Evolutionary conservation across 2,888 invertebrate species (phyloP).

Genomic region (Sinopyrophorus schimmeli): DNA sequence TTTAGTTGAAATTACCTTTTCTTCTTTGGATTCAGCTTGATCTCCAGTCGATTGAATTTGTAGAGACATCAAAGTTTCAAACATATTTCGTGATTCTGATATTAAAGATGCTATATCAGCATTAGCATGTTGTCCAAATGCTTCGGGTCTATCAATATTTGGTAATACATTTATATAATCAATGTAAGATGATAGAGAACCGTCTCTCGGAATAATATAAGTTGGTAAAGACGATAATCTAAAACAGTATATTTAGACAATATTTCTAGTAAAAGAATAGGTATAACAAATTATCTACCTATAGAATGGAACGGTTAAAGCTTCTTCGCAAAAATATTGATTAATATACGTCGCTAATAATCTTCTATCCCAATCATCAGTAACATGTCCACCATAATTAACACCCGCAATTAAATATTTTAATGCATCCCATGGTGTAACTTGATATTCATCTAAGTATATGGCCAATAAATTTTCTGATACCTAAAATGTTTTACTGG

Average conservation of each 20-base stretch:
- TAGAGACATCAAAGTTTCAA: conserved; percentile 76
- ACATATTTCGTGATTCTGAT: conserved; percentile 74
- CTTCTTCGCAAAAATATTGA: conserved; percentile 77
- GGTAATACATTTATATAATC: conserved; percentile 81
- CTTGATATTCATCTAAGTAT: conserved; percentile 80
- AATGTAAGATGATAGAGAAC: conserved; percentile 76
- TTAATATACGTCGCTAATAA: conserved; percentile 81
- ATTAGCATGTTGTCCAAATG: conserved; percentile 87
- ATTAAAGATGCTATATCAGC: conserved; percentile 87
- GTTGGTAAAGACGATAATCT: conserved; percentile 74
- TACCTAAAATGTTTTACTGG: conserved; percentile 56
- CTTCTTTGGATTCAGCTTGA: conserved; percentile 67
- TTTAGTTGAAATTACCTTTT: conserved; percentile 70
- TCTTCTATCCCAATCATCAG: conserved; percentile 75
- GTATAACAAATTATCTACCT: conserved; percentile 56
- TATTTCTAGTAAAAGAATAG: neutral
- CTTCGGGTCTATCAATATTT: conserved; percentile 79
- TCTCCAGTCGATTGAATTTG: conserved; percentile 67
- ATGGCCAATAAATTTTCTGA: conserved; percentile 82
- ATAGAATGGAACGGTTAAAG: conserved; percentile 66
- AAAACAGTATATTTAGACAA: conserved; percentile 21
- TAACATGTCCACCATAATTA: conserved; percentile 87
- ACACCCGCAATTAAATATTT: conserved; percentile 87
- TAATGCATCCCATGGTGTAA: conserved; percentile 88
- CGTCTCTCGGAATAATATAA: conserved; percentile 84